A percentile compares a stretch with the other conserved stretches of the same genome.
These are phyloP conservation scores for Latheticus oryzae DNA, from an alignment of 2,888 invertebrate species.

Conservation along the genomic window DNA sequence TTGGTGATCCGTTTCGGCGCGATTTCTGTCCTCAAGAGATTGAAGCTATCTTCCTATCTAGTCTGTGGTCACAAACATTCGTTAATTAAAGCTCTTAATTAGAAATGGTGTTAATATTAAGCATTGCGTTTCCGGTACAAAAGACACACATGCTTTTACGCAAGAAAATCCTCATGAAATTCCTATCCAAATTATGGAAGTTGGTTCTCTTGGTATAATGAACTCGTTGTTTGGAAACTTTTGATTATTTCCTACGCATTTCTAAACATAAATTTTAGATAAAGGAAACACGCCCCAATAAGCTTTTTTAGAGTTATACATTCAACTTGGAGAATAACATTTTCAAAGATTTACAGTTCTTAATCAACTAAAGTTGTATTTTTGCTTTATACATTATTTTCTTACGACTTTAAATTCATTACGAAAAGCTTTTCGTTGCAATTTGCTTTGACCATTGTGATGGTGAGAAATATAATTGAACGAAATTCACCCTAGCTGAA, in stretches of 20 bases:
- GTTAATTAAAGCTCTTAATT: slow-evolving; percentile 42
- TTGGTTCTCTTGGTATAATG: background rate
- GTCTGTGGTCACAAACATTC: slow-evolving; percentile 40
- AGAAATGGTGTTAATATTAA: slow-evolving; percentile 38
- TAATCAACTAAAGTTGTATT: too few relatives aligned
- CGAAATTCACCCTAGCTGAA: slow-evolving; percentile 15
- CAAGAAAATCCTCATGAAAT: slow-evolving; percentile 1
- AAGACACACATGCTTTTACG: slow-evolving; percentile 10
- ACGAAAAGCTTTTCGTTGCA: background rate
- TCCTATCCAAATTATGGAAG: slow-evolving; percentile 10
- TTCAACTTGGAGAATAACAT: too few relatives aligned
- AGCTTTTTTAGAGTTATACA: too few relatives aligned
- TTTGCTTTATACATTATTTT: too few relatives aligned
- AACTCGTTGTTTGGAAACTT: background rate
- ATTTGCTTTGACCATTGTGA: slow-evolving; percentile 2
- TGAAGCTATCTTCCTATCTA: slow-evolving; percentile 12
- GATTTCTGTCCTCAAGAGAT: slow-evolving; percentile 26
- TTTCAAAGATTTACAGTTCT: too few relatives aligned
- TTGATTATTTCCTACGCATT: background rate
- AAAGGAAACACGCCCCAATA: too few relatives aligned
- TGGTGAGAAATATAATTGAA: slow-evolving; percentile 21
- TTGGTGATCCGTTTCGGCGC: slow-evolving; percentile 38
- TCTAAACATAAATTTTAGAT: too few relatives aligned
- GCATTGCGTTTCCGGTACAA: slow-evolving; percentile 30
- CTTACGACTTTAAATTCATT: background rate